Evolutionary conservation across 2,888 invertebrate species (phyloP), one percentile per base, ranked within the genome.

Genomic region (Spialia ferax): DNA sequence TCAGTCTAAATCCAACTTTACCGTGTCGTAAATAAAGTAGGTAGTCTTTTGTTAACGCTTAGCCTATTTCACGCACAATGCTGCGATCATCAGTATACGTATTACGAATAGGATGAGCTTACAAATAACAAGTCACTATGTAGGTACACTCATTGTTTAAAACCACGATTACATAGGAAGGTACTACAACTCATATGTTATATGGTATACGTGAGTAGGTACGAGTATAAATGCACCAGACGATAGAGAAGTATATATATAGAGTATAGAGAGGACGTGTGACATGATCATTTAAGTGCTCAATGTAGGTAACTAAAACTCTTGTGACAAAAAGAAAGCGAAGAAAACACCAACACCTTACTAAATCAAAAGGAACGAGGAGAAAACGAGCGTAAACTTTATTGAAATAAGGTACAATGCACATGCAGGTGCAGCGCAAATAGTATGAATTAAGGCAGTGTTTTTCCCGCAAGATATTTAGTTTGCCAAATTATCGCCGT

Each of bases 401-500:
- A 10, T 18, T 1, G 18, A 6, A 48, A 18, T 18, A 48, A 48
- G 10, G 48, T 18, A 8, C 20, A 48, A 11, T 32, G 8, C 32
- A 4, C 8, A 32, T 7, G 45, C 7, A 45, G 15, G 45, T 18
- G 13, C n/a, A n/a, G 7, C 20, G 10, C 11, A 15, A 22, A 23
- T 5, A 3, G 4, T 1, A 1, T 22, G 22, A 22, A 22, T 18
- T 50, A 50, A 50, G 10, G 3, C 50, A 50, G n/a, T 13, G 3
- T 48, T 48, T 52, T 52, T 52, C 11, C 42, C 45, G 48, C 20
- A 48, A 35, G 42, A 15, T 55, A 68, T 57, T 63, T 63, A 63
- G 42, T 63, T 69, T 61, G 62, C 60, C 52, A 66, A 52, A 57
- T 64, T 62, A 66, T 69, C 54, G 59, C 57, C 69, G 57, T 50